Evolutionary conservation across 2,113 vertebrate species (phyloP).

Genomic region (Otis tarda): DNA sequence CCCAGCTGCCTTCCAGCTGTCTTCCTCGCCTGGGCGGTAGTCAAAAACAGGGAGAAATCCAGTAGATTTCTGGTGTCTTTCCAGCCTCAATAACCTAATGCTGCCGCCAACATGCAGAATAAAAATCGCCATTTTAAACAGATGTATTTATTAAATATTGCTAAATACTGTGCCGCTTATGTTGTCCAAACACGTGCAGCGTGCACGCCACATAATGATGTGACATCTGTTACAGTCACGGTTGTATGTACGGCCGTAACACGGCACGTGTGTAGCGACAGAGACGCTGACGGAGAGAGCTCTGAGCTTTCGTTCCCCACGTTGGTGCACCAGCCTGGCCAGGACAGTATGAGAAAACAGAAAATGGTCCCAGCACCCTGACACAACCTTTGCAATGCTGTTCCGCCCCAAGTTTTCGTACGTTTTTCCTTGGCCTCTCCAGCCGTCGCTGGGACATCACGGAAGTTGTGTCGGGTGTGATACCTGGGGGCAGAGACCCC

Average conservation of each 20-base stretch:
- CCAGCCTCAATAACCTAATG: background rate
- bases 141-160: background rate
- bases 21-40: background rate
- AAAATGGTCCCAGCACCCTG: background rate
- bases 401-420: background rate
- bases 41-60: background rate
- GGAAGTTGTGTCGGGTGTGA: background rate
- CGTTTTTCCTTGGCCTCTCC: background rate
- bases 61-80: background rate
- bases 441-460: background rate
- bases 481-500: background rate
- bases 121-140: background rate
- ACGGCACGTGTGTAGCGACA: accelerated
- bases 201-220: accelerated
- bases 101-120: background rate
- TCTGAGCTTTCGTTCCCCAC: background rate
- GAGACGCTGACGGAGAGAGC: background rate
- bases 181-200: background rate
- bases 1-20: background rate
- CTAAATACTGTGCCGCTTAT: background rate
- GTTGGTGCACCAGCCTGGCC: background rate
- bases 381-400: background rate
- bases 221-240: accelerated
- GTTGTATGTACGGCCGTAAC: background rate
- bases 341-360: background rate